Base-by-base conservation (phyloP, 2,113 vertebrate genomes). In the Motacilla tschutschensis region DNA sequence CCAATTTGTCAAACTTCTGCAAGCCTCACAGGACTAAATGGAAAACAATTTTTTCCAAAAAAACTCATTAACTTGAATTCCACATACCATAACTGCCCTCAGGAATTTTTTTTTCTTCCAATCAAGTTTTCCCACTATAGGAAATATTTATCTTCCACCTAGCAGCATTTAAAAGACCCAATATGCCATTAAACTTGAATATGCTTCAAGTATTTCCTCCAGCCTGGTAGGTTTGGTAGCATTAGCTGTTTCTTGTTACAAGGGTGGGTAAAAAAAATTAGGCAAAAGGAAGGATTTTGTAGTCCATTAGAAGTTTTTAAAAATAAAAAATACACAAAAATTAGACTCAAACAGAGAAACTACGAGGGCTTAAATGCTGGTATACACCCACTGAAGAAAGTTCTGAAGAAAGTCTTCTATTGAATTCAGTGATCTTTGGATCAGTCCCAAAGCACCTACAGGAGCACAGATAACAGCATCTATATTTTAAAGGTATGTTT, bases 61-160 rank as follows among this genome's bases (percentile, higher is more conserved):
- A 86, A 79, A 2, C 51, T 76, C 86, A 90, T 88, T 88, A 94
- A 79, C 57, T 85, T 74, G 48, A 90, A 92, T 88, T 88, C 90
- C 81, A 72, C 93, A 92, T 77, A 71, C 84, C 41, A 2, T 64
- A 92, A 87, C 75, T 88, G 60, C 81, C 92, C 90, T 91, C 84
- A 82, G 65, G 84, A 91, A 73, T 88, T 91, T 86, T 83, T 84
- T 79, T 87, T 66, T 40, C 60, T 93, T 91, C 82, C 86, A 88
- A 76, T 91, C 90, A 91, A 88, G 17, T 70, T 67, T 77, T 88
- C 69, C 81, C 60, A 71, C 69, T 79, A 82, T 28, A 79, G 90
- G 86, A 88, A 92, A 93, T 92, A 88, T 67, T 90, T 85, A 53
- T 80, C 70, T 93, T 89, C 85, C 66, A 94, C 88, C 91, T 48